These are phyloP conservation scores for Parasteatoda lunata DNA, from an alignment of 2,888 invertebrate species.

Conservation along the genomic window DNA sequence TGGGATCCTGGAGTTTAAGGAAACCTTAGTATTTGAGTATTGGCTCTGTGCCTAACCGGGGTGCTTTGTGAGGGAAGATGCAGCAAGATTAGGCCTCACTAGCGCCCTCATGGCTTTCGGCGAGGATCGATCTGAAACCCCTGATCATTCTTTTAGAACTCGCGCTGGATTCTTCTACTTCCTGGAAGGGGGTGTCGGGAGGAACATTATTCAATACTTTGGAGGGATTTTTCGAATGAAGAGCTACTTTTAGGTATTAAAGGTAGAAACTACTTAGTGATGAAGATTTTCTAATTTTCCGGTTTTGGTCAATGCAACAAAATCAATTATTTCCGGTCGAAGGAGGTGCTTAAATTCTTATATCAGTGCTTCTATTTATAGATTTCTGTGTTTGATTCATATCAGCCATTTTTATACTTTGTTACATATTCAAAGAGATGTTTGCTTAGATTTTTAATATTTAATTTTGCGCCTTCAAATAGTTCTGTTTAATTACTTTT, in stretches of 20 bases:
- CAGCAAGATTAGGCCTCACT: slow-evolving; percentile 15
- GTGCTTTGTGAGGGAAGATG: not conserved
- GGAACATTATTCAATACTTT: not conserved
- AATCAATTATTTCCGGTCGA: not conserved
- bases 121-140: slow-evolving; percentile 34
- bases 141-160: slow-evolving; percentile 33
- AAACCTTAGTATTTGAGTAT: slow-evolving; percentile 8
- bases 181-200: slow-evolving; percentile 14
- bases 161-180: slow-evolving; percentile 40
- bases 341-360: too few species aligned
- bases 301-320: not conserved
- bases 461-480: too few species aligned
- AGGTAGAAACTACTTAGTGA: not conserved
- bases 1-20: not conserved
- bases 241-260: not conserved
- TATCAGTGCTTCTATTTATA: too few species aligned
- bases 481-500: too few species aligned
- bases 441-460: too few species aligned
- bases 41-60: slow-evolving; percentile 58
- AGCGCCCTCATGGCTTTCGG: slow-evolving; percentile 40
- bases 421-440: too few species aligned
- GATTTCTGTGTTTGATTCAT: too few species aligned
- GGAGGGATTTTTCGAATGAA: not conserved
- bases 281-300: not conserved
- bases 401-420: too few species aligned